Conservation (phyloP, 2,797 vertebrate genomes). For the Erpetoichthys calabaricus region DNA sequence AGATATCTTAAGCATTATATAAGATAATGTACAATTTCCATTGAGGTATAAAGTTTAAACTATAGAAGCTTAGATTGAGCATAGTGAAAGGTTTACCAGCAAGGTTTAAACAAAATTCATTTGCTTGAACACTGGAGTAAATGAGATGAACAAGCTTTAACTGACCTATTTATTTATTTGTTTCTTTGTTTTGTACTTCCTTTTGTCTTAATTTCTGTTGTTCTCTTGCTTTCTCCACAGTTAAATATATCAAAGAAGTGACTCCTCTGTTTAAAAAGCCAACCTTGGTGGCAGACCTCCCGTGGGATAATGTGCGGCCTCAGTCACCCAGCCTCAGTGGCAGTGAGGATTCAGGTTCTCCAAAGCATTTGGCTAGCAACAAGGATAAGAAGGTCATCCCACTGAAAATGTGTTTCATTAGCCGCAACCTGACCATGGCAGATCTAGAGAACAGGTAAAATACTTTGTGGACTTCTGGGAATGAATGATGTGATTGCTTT, state of each 20-base stretch:
- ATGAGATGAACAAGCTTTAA: no score
- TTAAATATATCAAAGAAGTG: conserved; percentile 91
- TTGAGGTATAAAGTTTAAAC: no score
- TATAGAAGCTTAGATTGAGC: no score
- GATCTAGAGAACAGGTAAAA: conserved; percentile 87
- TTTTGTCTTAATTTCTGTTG: background rate
- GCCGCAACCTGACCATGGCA: conserved; percentile 86
- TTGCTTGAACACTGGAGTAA: no score
- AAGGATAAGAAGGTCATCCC: conserved; percentile 82
- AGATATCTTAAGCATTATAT: no score
- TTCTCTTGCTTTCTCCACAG: conserved; percentile 35
- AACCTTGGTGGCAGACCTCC: conserved; percentile 74
- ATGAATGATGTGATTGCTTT: no score
- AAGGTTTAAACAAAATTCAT: no score
- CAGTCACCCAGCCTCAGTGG: conserved; percentile 71
- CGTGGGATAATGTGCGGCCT: conserved; percentile 64
- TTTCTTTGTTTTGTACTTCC: no score
- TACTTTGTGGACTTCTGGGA: no score
- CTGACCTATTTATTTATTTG: no score
- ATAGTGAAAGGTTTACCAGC: no score
- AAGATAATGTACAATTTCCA: no score
- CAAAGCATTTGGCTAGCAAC: conserved; percentile 54
- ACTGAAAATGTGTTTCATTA: conserved; percentile 90
- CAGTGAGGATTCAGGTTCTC: conserved; percentile 77
- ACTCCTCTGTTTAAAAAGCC: conserved; percentile 90